Conservation (phyloP, 2,797 vertebrate genomes). For the Arctocebus calabarensis region DNA sequence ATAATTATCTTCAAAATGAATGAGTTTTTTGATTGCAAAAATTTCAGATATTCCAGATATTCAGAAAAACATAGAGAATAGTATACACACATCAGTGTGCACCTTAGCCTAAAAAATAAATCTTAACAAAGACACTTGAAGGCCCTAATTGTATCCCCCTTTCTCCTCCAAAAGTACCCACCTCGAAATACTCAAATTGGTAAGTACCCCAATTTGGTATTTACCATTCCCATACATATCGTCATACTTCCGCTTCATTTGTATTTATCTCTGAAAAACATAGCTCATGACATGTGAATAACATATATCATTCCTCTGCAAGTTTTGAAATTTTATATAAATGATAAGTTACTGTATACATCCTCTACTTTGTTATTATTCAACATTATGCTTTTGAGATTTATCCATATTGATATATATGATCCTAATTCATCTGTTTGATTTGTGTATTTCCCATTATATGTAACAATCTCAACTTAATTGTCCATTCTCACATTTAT, state of each 20-base stretch:
- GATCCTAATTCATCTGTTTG: conserved; percentile 19
- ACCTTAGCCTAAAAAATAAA: conserved; percentile 29
- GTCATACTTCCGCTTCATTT: neutral
- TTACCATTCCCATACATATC: neutral
- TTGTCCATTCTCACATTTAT: neutral
- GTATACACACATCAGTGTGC: neutral
- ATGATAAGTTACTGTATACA: neutral
- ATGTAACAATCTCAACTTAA: neutral
- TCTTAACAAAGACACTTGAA: conserved; percentile 15
- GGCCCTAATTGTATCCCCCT: neutral
- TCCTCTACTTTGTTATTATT: neutral
- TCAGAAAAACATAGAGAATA: conserved; percentile 34
- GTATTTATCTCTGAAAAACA: neutral
- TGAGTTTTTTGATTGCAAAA: conserved; percentile 34
- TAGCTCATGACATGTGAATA: neutral
- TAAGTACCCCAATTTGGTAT: neutral
- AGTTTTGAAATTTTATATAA: conserved; percentile 16
- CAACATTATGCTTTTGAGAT: neutral
- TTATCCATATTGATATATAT: neutral
- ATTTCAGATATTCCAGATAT: conserved; percentile 29
- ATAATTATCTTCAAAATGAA: conserved; percentile 17
- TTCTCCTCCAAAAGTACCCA: neutral
- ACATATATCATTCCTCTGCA: neutral
- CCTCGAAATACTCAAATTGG: no score
- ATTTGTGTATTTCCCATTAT: neutral